Evolutionary conservation across 2,113 vertebrate species (phyloP).

Genomic region (Rhinoptilus africanus): DNA sequence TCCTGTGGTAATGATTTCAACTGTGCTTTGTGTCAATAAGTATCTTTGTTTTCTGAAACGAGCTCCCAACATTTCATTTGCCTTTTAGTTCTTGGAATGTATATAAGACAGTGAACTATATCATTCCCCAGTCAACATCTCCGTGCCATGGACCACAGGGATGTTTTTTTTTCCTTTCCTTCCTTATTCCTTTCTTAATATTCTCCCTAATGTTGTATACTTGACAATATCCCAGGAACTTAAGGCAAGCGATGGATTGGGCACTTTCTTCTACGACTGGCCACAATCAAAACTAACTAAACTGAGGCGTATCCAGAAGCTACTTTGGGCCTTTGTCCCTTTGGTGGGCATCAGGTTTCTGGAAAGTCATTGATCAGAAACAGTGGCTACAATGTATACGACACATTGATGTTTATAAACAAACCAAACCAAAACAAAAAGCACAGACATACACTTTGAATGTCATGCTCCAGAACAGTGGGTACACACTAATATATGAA

Average conservation of each 20-base stretch:
- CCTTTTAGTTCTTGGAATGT: not conserved
- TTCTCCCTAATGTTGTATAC: not conserved
- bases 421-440: not conserved
- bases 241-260: not conserved
- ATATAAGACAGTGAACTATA: not conserved
- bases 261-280: not conserved
- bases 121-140: not conserved
- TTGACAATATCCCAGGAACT: not conserved
- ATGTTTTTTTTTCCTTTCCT: not conserved
- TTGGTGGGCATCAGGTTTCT: not conserved
- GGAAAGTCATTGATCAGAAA: not conserved
- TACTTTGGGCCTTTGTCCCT: not conserved
- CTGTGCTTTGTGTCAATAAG: not conserved
- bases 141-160: not conserved
- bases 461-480: not conserved
- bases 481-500: not conserved
- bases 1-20: not conserved
- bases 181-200: not conserved
- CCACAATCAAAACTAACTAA: not conserved
- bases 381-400: not conserved
- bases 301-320: not conserved
- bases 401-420: not conserved
- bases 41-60: not conserved
- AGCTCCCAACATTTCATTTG: not conserved
- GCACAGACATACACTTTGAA: not conserved